A percentile compares a stretch with the other conserved stretches of the same genome.
phyloP scores from a whole-genome alignment of 2,113 vertebrate genomes.

The Misgurnus anguillicaudatus region DNA sequence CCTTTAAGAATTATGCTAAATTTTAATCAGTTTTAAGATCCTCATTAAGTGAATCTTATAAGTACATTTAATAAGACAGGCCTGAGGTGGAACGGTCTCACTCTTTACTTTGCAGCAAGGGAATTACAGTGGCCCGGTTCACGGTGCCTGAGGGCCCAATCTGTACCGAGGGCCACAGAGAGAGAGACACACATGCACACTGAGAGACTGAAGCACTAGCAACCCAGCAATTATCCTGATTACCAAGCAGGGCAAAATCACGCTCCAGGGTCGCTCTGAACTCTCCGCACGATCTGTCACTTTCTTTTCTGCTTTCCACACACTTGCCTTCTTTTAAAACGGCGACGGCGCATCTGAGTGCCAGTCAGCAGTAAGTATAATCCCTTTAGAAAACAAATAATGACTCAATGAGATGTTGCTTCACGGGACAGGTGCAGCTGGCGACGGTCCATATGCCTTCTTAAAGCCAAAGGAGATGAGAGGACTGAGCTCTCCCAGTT shows the following conservation, averaged over 20 bases:
- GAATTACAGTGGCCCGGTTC: constrained; percentile 46
- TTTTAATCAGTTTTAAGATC: constrained; percentile 12
- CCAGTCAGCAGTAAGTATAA: constrained; percentile 3
- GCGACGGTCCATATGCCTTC: constrained; percentile 41
- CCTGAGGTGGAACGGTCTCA: constrained; percentile 3
- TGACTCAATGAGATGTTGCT: constrained; percentile 31
- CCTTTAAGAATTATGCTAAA: neutral
- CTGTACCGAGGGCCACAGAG: constrained; percentile 58
- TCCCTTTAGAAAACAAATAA: constrained; percentile 16
- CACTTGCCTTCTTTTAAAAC: constrained; percentile 1
- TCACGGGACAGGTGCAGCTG: constrained; percentile 27
- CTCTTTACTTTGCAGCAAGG: constrained; percentile 10
- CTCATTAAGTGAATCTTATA: constrained; percentile 28
- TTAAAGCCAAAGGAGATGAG: constrained; percentile 25
- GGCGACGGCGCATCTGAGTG: constrained; percentile 10
- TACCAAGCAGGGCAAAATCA: constrained; percentile 60
- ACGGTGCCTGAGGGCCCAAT: constrained; percentile 52
- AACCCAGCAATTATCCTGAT: constrained; percentile 76
- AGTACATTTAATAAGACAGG: constrained; percentile 20
- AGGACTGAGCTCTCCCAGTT: neutral
- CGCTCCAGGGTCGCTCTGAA: constrained; percentile 64
- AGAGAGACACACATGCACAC: constrained; percentile 52
- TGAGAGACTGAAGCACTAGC: constrained; percentile 59
- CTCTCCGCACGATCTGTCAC: neutral
- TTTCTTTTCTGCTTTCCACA: constrained; percentile 6